phyloP scores from a whole-genome alignment of 2,797 vertebrate genomes.

The Rhynchotus rufescens region DNA sequence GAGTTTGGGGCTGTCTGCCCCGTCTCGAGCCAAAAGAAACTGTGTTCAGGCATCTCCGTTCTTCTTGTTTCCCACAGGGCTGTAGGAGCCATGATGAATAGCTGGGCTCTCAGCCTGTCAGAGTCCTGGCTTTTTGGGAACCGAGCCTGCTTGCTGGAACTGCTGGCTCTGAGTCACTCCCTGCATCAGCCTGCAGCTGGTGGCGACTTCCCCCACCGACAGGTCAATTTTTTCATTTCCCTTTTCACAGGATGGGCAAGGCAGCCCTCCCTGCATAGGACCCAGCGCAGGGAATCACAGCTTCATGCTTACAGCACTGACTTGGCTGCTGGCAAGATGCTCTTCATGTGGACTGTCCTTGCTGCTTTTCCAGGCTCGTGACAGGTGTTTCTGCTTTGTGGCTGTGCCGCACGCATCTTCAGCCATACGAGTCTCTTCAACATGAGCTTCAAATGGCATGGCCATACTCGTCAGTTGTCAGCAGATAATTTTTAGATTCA shows the following conservation, averaged over 20 bases:
- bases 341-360: neutral
- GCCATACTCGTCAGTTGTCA: neutral
- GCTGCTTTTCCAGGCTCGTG: neutral
- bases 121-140: neutral
- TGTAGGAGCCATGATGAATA: neutral
- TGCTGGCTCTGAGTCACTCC: neutral
- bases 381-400: neutral
- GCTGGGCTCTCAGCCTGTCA: neutral
- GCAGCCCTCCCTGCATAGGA: neutral
- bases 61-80: neutral
- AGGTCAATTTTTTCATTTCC: neutral
- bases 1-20: neutral
- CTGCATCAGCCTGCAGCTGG: neutral
- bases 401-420: neutral
- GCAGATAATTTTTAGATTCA: neutral
- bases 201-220: neutral
- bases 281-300: neutral
- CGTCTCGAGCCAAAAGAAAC: neutral
- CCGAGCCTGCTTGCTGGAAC: neutral
- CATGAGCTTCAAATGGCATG: neutral
- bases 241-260: neutral
- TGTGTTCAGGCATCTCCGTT: accelerated
- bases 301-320: neutral
- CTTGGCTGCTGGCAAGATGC: neutral
- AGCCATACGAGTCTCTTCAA: neutral